Evolutionary conservation across 1,140 invertebrate species (phyloP).

Genomic region (Papilio xuthus): DNA sequence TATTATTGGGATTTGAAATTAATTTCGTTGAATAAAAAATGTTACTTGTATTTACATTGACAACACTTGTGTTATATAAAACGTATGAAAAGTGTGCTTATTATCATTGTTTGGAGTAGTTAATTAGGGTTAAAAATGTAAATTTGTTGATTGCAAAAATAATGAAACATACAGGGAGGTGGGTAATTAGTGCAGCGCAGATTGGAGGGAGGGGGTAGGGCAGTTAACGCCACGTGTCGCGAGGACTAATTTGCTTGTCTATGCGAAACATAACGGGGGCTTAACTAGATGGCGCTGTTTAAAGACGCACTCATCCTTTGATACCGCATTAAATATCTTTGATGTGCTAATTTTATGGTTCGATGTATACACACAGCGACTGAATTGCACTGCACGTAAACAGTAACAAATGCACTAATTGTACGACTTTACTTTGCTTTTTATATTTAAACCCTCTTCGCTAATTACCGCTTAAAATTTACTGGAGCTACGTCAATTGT

Average conservation of each 20-base stretch:
- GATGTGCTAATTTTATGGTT: slow-evolving; percentile 37
- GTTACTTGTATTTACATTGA: background rate
- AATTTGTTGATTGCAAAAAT: slow-evolving; percentile 37
- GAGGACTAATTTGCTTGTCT: slow-evolving; percentile 39
- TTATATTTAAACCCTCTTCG: slow-evolving; percentile 13
- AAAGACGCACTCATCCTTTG: slow-evolving; percentile 35
- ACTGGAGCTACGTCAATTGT: background rate
- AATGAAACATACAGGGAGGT: slow-evolving; percentile 36
- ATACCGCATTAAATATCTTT: slow-evolving; percentile 35
- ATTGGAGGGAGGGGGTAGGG: slow-evolving; percentile 34
- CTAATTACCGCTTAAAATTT: slow-evolving; percentile 27
- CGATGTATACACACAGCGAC: slow-evolving; percentile 22
- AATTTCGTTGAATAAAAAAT: background rate
- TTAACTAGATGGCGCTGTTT: slow-evolving; percentile 35
- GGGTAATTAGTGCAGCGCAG: slow-evolving; percentile 33
- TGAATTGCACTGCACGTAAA: slow-evolving; percentile 20
- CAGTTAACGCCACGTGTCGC: slow-evolving; percentile 45
- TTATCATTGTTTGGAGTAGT: slow-evolving; percentile 24
- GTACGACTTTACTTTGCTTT: slow-evolving; percentile 25
- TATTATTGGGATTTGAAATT: no score
- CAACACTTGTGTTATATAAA: background rate
- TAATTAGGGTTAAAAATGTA: slow-evolving; percentile 38
- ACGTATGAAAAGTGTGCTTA: background rate
- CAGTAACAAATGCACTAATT: slow-evolving; percentile 28
- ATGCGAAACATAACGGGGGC: slow-evolving; percentile 38